phyloP scores from a whole-genome alignment of 2,113 vertebrate species.

The Phalacrocorax pelagicus region DNA sequence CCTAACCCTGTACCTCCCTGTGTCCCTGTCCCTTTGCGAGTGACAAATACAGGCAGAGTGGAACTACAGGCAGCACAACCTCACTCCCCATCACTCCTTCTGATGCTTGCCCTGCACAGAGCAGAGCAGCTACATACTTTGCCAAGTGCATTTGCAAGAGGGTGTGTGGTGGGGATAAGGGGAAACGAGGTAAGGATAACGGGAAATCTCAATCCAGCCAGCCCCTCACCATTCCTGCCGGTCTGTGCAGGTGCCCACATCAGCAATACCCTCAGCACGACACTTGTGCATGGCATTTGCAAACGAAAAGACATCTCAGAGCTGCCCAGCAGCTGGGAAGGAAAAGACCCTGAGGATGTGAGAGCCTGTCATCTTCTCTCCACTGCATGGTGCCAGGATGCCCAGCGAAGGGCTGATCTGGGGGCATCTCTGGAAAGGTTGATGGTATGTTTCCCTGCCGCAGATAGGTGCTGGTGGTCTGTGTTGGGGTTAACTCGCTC shows the following conservation, averaged over 20 bases:
- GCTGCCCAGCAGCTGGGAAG: not conserved
- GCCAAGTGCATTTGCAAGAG: not conserved
- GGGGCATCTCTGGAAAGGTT: not conserved
- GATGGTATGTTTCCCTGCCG: not conserved
- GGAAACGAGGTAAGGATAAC: not conserved
- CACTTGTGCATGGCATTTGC: rapidly evolving
- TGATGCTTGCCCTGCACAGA: not conserved
- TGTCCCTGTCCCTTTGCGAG: not conserved
- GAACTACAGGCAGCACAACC: not conserved
- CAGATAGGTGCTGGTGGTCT: rapidly evolving
- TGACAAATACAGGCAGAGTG: not conserved
- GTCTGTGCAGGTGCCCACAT: not conserved
- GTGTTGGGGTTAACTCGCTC: not conserved
- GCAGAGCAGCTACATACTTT: not conserved
- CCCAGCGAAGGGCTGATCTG: not conserved
- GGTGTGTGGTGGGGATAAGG: not conserved
- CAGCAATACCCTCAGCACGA: not conserved
- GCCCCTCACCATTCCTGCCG: not conserved
- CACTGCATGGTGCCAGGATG: not conserved
- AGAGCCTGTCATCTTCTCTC: not conserved
- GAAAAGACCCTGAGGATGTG: not conserved
- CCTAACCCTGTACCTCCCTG: not conserved
- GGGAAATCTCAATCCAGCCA: not conserved
- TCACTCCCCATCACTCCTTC: not conserved
- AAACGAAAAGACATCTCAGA: not conserved